Evolutionary conservation across 2,888 invertebrate genomes (phyloP), one percentile per base, ranked within the genome.

Genomic region (Idaea dimidiata): DNA sequence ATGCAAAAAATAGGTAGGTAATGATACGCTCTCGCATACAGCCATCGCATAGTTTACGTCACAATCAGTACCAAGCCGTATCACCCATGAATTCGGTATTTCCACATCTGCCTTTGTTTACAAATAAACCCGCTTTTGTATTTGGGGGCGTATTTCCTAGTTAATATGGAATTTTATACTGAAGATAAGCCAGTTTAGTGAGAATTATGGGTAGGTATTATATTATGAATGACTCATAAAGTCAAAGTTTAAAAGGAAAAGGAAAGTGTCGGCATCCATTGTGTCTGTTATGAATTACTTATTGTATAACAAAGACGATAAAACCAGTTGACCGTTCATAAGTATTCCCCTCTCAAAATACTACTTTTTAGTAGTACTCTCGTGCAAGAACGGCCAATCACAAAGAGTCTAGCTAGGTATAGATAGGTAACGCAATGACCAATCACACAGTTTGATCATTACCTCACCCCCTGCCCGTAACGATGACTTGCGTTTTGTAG

Each of bases 11-110:
- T 14, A 43, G 14, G 6, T 43, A 43, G 8, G 43, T 43, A 43
- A 62, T 75, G 74, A 32, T 55, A 59, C 60, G 4, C 6, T 75
- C 3, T 54, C 18, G 67, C 76, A 74, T 71, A 59, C 33, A 24
- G 0, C 64, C 64, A 53, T 65, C 70, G 17, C 66, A 60, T 59
- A 59, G 18, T n/a, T 16, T 56, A 59, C 77, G 75, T 76, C 77
- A 78, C 68, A 62, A 67, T 57, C 74, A 73, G 85, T 85, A 84
- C 85, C 85, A 85, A 62, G 78, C 84, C 33, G 85, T 85, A 77
- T 78, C 84, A 83, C 63, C 76, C 83, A 65, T 79, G 60, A 69
- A 72, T 78, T 73, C 66, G 73, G 78, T 72, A 69, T 74, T 72
- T 64, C 70, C 69, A 64, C 60, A 56, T 56, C 56, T 56, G 56